A percentile compares a stretch with the other conserved stretches of the same genome.
These are phyloP conservation scores for Ceramica pisi DNA, from an alignment of 2,888 invertebrate genomes.

Conservation along the genomic window DNA sequence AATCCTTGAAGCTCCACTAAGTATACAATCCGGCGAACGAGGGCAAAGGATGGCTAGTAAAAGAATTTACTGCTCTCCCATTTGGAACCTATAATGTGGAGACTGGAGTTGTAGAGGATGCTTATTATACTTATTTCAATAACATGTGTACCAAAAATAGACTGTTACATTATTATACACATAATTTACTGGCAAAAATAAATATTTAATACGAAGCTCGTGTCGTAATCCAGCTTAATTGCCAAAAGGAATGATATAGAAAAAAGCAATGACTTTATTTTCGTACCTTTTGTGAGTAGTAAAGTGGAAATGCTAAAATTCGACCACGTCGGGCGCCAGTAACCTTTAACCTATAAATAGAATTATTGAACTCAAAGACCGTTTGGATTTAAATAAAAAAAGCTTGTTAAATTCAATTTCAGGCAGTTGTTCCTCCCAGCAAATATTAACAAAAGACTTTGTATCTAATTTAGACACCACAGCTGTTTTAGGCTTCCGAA, in stretches of 20 bases:
- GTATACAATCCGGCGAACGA: background rate
- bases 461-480: background rate
- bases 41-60: background rate
- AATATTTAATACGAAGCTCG: background rate
- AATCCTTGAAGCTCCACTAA: background rate
- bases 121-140: too few relatives aligned
- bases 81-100: too few relatives aligned
- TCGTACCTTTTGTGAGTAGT: background rate
- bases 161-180: background rate
- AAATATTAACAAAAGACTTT: background rate
- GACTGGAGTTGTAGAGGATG: too few relatives aligned
- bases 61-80: background rate
- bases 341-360: slow-evolving; percentile 2
- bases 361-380: background rate
- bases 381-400: background rate
- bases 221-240: background rate
- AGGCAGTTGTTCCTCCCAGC: background rate
- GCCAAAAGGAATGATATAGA: background rate
- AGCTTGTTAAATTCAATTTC: background rate
- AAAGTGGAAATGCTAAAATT: background rate
- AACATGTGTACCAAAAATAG: too few relatives aligned
- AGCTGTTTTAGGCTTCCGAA: too few relatives aligned
- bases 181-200: background rate
- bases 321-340: slow-evolving; percentile 10
- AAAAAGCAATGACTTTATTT: background rate